Evolutionary conservation across 1,140 invertebrate species (phyloP), one percentile per base, ranked within the genome.

Genomic region (Saccostrea echinata): DNA sequence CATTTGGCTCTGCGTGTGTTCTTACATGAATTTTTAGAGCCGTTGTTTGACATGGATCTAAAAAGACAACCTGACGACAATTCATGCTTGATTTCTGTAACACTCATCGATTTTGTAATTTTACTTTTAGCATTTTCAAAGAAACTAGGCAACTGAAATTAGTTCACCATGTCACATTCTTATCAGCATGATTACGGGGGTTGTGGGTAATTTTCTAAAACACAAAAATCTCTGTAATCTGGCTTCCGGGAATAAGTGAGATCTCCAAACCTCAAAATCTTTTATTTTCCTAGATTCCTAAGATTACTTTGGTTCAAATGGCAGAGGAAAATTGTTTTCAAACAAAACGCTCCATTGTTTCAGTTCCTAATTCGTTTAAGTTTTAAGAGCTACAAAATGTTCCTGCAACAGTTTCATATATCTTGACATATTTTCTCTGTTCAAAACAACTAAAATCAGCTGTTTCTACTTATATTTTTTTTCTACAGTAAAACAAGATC

Each of bases 41-140:
- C 68, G 12, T 30, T 33, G 18, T 76, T 27, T 33, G 68, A 33
- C 27, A 30, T 33, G 8, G 12, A 76, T 61, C 6, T 21, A 61
- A 43, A 61, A 64, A 24, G 16, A 30, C 68, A 76, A 76, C 24
- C 68, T 76, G 68, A 16, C 68, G 6, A 76, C 27, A 33, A 16
- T 76, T 30, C 12, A 30, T 76, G 27, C 13, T 27, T 16, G 24
- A 30, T 30, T 76, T 30, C 16, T 76, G 68, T 76, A 30, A 33
- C 27, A 30, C 30, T 27, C 24, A 76, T 76, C 68, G 68, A 76
- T 76, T 76, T 76, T 76, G 68, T 76, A 76, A 76, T 76, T 76
- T 76, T 30, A 76, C 24, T 27, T 76, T 76, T 33, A 33, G 24
- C 68, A 11, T 30, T 76, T 76, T 76, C 68, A 76, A 30, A 30